phyloP scores from a whole-genome alignment of 2,797 vertebrate genomes.

The Micromesistius poutassou region DNA sequence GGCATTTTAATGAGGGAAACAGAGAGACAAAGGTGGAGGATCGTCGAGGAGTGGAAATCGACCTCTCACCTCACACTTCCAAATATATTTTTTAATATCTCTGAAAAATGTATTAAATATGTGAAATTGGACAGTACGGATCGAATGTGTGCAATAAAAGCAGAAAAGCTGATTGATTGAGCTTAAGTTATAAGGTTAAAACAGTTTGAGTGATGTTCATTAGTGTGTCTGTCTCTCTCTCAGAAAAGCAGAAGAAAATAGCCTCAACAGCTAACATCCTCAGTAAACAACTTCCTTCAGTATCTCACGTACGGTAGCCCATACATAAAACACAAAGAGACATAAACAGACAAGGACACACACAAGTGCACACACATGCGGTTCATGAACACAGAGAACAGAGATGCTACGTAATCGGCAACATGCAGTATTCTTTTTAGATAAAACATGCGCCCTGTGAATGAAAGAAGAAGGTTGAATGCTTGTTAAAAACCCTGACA shows the following conservation, averaged over 20 bases:
- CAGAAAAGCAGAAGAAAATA: slow-evolving; percentile 18
- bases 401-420: not conserved
- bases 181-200: not conserved
- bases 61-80: not conserved
- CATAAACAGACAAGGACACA: slow-evolving; percentile 4
- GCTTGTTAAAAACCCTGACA: not conserved
- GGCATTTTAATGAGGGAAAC: not conserved
- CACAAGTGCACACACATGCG: slow-evolving; percentile 4
- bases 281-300: not conserved
- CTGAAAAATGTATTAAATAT: not conserved
- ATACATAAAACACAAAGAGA: slow-evolving; percentile 5
- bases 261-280: not conserved
- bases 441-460: slow-evolving; percentile 7
- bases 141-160: not conserved
- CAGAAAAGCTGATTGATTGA: not conserved
- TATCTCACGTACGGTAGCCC: slow-evolving; percentile 6
- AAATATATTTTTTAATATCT: not conserved
- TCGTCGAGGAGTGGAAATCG: not conserved
- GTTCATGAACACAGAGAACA: slow-evolving; percentile 2
- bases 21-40: not conserved
- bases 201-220: not conserved
- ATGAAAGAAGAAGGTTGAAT: not conserved
- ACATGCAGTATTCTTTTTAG: not conserved
- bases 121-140: not conserved
- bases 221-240: not conserved